Base-by-base conservation (phyloP, 2,113 vertebrate species). In the Rattus rattus region DNA sequence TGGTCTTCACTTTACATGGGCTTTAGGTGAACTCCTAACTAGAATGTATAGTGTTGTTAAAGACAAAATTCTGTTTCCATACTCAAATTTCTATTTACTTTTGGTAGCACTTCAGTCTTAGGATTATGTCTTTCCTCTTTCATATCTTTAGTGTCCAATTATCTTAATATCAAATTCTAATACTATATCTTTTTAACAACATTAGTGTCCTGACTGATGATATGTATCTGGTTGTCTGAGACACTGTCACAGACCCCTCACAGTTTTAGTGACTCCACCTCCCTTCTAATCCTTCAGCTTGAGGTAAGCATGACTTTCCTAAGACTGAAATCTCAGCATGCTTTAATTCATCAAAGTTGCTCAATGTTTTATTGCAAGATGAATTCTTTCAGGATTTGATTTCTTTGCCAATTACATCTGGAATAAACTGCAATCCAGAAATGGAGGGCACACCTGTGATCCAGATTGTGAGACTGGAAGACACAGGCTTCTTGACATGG, bases 51-150 rank as follows among this genome's bases (percentile, higher is more conserved):
- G 30, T 63, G 17, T 22, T n/a, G 20, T 39, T 76, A 72, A 92
- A 94, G 39, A 88, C 5, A 17, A 83, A 87, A 83, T n/a, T 43
- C 52, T 65, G 49, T 47, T 91, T 94, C 83, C 69, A 92, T 54
- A 77, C 54, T 49, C 59, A 43, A 94, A 88, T 92, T 92, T 90
- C 33, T 80, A 80, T 56, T 43, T 43, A 2, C 3, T 43, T 43
- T 43, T 43, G 43, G 13, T 54, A 89, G 75, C 19, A 73, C 49
- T 67, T 5, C 9, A 86, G 5, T 79, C 47, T 92, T 26, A 5
- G 4, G 94, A 26, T 84, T 52, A 88, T 33, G 20, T 77, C 17
- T 52, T 85, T 85, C 47, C 3, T 91, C 39, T 69, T 88, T 91
- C 20, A 73, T 49, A 80, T 43, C 28, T 16, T 39, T 59, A 83